Base-by-base conservation (phyloP, 2,113 vertebrate genomes). In the Cardinalis cardinalis region DNA sequence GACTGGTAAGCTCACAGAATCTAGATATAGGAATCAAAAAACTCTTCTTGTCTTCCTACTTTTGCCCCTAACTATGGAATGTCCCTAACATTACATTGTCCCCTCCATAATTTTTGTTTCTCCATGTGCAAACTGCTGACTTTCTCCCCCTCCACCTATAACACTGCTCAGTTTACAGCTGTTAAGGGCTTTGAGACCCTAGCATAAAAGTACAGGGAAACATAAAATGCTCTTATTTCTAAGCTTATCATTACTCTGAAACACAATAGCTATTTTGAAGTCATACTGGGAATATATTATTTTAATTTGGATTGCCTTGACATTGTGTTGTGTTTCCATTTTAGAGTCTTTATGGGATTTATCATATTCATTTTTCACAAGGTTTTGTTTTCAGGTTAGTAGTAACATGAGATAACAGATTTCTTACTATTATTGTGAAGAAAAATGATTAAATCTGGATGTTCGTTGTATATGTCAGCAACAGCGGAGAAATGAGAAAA, bases 221-320 rank as follows among this genome's bases (percentile, higher is more conserved):
- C 14, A 81, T 94, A 93, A 89, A 95, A 60, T 41, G 56, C 46
- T 75, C 46, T 64, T 81, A 18, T 94, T 96, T 71, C 74, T 84
- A 90, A 87, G 46, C 12, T 84, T 92, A 73, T 87, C 69, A 58
- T 55, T 76, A 69, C 34, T 71, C 34, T 48, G 83, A 86, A 91
- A 82, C 44, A 87, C 84, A 90, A 86, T 10, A 88, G 64, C 15
- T 69, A 63, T 87, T 88, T 77, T 5, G 4, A 75, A 92, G 49
- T 24, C 34, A 48, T 76, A 53, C 31, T 63, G 78, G 83, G 73
- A 87, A 68, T 8, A 5, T 51, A 73, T 63, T 81, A 43, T 71
- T 84, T 88, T 93, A 90, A 88, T 89, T 94, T 84, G 65, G 60
- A 89, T 61, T 81, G 69, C 38, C 71, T 61, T 89, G 60, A 84